Evolutionary conservation across 2,113 vertebrate species (phyloP).

Genomic region (Danionella cerebrum): DNA sequence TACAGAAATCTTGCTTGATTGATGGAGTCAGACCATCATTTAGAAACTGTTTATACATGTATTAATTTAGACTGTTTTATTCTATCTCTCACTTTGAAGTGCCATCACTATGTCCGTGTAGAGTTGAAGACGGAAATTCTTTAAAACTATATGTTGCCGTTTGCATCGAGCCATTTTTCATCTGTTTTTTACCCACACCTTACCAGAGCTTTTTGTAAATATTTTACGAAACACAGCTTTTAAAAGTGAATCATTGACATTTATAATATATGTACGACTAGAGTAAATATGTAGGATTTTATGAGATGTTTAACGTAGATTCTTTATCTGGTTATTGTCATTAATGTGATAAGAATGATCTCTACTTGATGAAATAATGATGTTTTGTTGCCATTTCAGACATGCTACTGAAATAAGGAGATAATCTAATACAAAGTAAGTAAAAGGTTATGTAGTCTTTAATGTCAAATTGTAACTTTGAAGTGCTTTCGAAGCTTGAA

Average conservation of each 20-base stretch:
- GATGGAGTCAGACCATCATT: too few species aligned
- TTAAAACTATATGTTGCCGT: not conserved
- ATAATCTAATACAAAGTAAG: constrained; percentile 4
- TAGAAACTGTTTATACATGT: too few species aligned
- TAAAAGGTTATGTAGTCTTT: constrained; percentile 19
- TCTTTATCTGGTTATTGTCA: constrained; percentile 36
- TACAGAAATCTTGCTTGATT: too few species aligned
- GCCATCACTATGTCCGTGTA: too few species aligned
- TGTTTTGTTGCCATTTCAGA: constrained; percentile 16
- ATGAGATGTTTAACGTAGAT: constrained; percentile 27
- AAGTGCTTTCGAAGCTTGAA: constrained; percentile 25
- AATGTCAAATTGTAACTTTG: constrained; percentile 40
- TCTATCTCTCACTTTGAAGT: too few species aligned
- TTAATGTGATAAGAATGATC: constrained; percentile 30
- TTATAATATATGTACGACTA: constrained; percentile 33
- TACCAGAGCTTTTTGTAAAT: constrained; percentile 29
- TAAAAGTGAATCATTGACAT: constrained; percentile 30
- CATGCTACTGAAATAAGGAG: constrained; percentile 4
- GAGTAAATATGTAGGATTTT: constrained; percentile 29
- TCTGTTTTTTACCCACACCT: constrained; percentile 1
- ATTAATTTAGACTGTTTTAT: too few species aligned
- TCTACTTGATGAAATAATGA: constrained; percentile 21
- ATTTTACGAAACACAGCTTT: constrained; percentile 36
- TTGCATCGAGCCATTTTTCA: not conserved
- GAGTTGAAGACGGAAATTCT: constrained; percentile 2